These are phyloP conservation scores for Knipowitschia caucasica DNA, from an alignment of 2,797 vertebrate genomes.

Conservation along the genomic window DNA sequence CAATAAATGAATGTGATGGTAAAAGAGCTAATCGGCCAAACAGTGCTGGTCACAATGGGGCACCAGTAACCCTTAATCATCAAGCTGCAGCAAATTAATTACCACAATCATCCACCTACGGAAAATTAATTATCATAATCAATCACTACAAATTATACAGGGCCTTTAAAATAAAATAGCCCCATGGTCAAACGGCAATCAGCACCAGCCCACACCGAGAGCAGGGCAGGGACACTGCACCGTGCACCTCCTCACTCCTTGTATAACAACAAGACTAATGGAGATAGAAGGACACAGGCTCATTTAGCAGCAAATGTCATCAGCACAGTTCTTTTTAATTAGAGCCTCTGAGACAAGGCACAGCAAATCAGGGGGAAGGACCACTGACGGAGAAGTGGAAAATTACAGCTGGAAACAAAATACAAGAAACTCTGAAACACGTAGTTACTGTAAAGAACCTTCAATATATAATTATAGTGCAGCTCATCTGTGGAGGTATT, in stretches of 20 bases:
- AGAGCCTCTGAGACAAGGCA: constrained; percentile 13
- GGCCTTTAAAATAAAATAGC: constrained; percentile 73
- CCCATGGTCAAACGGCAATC: constrained; percentile 62
- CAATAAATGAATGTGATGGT: constrained; percentile 65
- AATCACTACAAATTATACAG: constrained; percentile 71
- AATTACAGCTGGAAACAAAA: constrained; percentile 9
- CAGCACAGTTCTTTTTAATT: constrained; percentile 50
- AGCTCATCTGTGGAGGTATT: constrained; percentile 49
- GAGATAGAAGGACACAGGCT: constrained; percentile 45
- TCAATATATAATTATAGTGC: too few relatives aligned
- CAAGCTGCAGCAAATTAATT: constrained; percentile 73
- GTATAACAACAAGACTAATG: constrained; percentile 35
- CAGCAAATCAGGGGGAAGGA: constrained; percentile 9
- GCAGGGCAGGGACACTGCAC: constrained; percentile 3
- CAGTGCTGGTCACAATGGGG: constrained; percentile 64
- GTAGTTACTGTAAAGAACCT: constrained; percentile 16
- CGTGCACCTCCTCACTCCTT: not conserved
- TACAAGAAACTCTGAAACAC: not conserved
- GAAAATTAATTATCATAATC: constrained; percentile 78
- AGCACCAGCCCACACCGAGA: constrained; percentile 40
- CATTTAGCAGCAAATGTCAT: constrained; percentile 57
- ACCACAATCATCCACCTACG: constrained; percentile 74
- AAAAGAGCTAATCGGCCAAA: constrained; percentile 68
- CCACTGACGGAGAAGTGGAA: constrained; percentile 15
- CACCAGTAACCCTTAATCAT: constrained; percentile 72